phyloP scores from a whole-genome alignment of 2,113 vertebrate species.

The Alexandromys fortis region DNA sequence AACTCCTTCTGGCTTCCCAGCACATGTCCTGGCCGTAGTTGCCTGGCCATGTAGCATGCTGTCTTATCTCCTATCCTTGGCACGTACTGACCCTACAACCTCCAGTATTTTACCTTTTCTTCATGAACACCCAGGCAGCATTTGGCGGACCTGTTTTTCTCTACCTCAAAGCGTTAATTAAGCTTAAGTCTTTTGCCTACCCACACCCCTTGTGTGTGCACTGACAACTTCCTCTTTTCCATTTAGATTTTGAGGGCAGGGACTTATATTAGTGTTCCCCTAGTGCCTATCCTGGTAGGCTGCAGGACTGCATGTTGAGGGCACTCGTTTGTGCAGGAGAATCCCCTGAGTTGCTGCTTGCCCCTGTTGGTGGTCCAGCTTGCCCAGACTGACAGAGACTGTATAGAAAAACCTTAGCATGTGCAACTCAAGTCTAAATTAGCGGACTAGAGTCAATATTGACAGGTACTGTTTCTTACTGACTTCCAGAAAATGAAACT shows the following conservation, averaged over 20 bases:
- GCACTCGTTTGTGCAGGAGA: background rate
- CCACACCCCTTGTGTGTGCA: rapidly evolving
- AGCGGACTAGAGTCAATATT: background rate
- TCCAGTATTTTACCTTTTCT: background rate
- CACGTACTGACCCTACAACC: rapidly evolving
- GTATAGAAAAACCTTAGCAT: background rate
- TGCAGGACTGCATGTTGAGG: background rate
- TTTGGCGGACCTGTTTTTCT: background rate
- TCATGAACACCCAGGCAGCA: background rate
- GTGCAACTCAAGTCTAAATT: background rate
- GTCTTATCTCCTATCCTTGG: rapidly evolving
- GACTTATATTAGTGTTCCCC: background rate
- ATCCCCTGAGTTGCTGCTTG: rapidly evolving
- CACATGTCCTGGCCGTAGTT: background rate
- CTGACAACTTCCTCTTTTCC: no score
- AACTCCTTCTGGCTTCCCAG: rapidly evolving
- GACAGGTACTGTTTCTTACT: background rate
- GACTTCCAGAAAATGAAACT: background rate
- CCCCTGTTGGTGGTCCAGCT: background rate
- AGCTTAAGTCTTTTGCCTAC: no score
- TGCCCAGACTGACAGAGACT: background rate
- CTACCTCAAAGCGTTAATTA: background rate
- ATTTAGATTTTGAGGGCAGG: background rate
- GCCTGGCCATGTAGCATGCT: rapidly evolving
- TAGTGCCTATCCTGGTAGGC: background rate